Conservation (phyloP, 2,888 invertebrate genomes). For the Lottia gigantea region DNA sequence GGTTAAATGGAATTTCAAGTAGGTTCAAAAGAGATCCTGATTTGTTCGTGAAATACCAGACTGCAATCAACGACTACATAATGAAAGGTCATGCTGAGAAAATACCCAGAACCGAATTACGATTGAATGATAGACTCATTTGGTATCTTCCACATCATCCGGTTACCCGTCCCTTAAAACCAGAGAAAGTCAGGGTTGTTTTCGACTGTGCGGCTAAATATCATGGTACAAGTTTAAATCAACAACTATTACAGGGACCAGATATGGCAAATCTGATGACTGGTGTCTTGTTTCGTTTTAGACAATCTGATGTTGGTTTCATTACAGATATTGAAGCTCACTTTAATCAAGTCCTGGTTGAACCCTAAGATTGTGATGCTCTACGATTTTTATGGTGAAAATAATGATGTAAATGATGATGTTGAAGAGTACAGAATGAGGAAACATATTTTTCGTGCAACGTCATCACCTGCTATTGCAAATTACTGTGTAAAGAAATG, state of each 20-base stretch:
- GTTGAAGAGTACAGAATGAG: conserved; percentile 16
- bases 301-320: conserved; percentile 28
- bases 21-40: background rate
- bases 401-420: too few relatives aligned
- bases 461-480: conserved; percentile 33
- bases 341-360: conserved; percentile 32
- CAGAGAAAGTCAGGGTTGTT: conserved; percentile 10
- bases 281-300: conserved; percentile 35
- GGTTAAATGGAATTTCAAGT: background rate
- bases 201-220: conserved; percentile 17
- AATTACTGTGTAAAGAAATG: conserved; percentile 8
- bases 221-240: conserved; percentile 23
- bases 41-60: background rate
- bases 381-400: conserved; percentile 17
- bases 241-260: conserved; percentile 33
- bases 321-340: conserved; percentile 31
- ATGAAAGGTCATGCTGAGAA: background rate
- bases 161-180: conserved; percentile 26
- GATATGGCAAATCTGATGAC: conserved; percentile 35
- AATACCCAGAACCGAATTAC: background rate
- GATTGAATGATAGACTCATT: background rate
- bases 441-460: conserved; percentile 31
- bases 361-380: conserved; percentile 22
- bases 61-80: background rate
- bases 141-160: conserved; percentile 6